phyloP scores from a whole-genome alignment of 2,888 invertebrate genomes.

The Pheosia tremula region DNA sequence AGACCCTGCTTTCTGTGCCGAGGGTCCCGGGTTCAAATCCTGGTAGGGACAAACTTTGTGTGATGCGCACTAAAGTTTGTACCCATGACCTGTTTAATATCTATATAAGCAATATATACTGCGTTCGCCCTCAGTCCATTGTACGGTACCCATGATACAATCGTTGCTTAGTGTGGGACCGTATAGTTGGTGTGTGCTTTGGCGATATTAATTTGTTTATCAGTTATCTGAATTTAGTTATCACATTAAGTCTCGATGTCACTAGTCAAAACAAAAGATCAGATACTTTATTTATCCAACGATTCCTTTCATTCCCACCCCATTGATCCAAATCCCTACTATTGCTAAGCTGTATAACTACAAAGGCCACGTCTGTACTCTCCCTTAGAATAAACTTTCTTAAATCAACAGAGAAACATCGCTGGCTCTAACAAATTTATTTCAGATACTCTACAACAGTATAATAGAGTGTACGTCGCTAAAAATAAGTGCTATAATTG shows the following conservation, averaged over 20 bases:
- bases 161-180: too few relatives aligned
- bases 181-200: too few relatives aligned
- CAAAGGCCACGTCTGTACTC: slow-evolving; percentile 33
- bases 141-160: too few relatives aligned
- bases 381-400: slow-evolving; percentile 76
- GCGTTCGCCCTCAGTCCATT: too few relatives aligned
- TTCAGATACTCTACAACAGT: slow-evolving; percentile 1
- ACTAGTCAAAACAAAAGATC: slow-evolving; percentile 27
- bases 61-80: too few relatives aligned
- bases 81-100: too few relatives aligned
- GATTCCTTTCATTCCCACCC: slow-evolving; percentile 44
- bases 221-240: too few relatives aligned
- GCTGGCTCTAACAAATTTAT: slow-evolving; percentile 34
- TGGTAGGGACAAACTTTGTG: too few relatives aligned
- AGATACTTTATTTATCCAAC: slow-evolving; percentile 36
- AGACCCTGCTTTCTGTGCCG: too few relatives aligned
- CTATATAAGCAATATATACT: too few relatives aligned
- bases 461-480: neutral
- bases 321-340: slow-evolving; percentile 25
- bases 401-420: slow-evolving; percentile 75
- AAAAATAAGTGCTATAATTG: slow-evolving; percentile 19
- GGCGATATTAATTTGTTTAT: too few relatives aligned
- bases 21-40: too few relatives aligned
- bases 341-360: slow-evolving; percentile 5
- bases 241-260: slow-evolving; percentile 9